Conservation (phyloP, 2,797 vertebrate species). For the Adelosebastes latens region DNA sequence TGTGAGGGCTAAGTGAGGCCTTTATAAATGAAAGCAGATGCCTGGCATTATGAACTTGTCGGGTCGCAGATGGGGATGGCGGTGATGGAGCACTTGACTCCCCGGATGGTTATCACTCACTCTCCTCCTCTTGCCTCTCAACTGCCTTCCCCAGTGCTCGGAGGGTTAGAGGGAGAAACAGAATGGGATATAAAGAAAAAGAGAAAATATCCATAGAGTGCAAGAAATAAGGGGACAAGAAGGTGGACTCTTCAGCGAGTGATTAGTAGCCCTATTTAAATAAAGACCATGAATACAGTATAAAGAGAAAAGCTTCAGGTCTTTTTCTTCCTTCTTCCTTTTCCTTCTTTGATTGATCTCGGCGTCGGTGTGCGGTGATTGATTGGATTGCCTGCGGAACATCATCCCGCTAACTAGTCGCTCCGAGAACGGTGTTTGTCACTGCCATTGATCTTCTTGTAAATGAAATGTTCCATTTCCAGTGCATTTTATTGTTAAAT, state of each 20-base stretch:
- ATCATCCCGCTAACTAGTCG: conserved; percentile 80
- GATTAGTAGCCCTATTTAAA: conserved; percentile 71
- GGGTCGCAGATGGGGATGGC: conserved; percentile 91
- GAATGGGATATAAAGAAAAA: conserved; percentile 28
- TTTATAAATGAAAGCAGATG: conserved; percentile 98
- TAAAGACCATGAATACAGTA: conserved; percentile 51
- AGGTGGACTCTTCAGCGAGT: conserved; percentile 72
- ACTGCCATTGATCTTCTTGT: conserved; percentile 84
- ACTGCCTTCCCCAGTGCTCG: conserved; percentile 69
- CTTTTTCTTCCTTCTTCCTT: conserved; percentile 50
- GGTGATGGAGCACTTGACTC: conserved; percentile 93
- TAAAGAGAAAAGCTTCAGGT: conserved; percentile 55
- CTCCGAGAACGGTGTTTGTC: conserved; percentile 79
- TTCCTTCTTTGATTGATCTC: conserved; percentile 77
- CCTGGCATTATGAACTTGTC: conserved; percentile 96
- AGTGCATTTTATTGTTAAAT: conserved; percentile 86
- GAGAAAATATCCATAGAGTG: conserved; percentile 33
- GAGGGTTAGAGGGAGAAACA: conserved; percentile 47
- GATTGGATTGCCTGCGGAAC: conserved; percentile 82
- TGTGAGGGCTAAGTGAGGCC: conserved; percentile 87
- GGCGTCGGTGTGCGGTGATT: conserved; percentile 78
- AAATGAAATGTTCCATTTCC: conserved; percentile 86
- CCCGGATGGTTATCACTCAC: conserved; percentile 93
- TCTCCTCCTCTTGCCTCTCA: conserved; percentile 81
- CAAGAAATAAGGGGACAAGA: conserved; percentile 59